Base-by-base conservation (phyloP, 2,113 vertebrate genomes). In the Microtus pennsylvanicus region DNA sequence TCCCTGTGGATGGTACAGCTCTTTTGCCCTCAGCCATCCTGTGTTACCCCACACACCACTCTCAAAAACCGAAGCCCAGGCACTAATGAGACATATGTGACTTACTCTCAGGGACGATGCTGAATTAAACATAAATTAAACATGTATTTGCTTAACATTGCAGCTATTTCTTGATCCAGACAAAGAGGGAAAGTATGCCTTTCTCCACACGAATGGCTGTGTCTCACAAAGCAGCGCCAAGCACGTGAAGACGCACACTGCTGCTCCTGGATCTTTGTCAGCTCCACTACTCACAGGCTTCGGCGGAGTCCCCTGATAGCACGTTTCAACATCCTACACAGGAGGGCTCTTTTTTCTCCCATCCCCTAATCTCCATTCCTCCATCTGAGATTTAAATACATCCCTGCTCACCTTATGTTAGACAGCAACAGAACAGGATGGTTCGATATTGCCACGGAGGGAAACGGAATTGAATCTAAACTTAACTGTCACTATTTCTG, bases 321-420 rank as follows among this genome's bases (percentile, higher is more conserved):
- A 2, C 61, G 65, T 86, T 94, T 91, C 28, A 52, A 45, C 61
- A 87, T 94, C 94, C 85, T 47, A 93, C 89, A 82, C 0, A 87
- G 75, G 92, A 91, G 92, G 90, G 77, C 90, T 94, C 82, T 94
- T 75, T 52, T 50, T 85, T 92, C 81, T 92, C 30, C 80, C 93
- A 94, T 88, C 96, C 94, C 52, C 92, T 93, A 81, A 88, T 93
- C 61, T 94, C 67, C 55, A 89, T 94, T 95, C 74, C 90, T 90
- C 61, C 94, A 80, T 92, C 81, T 92, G 91, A 95, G 91, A 95
- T 95, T 97, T 91, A 94, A 97, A 93, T 91, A 95, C 26, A 91
- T 82, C 42, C 58, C 42, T 96, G 72, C 55, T 95, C 92, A 94
- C 93, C 75, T 95, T 92, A 61, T 12, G 33, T 82, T 67, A 87